phyloP scores from a whole-genome alignment of 1,140 invertebrate genomes.

The Eumeta japonica region DNA sequence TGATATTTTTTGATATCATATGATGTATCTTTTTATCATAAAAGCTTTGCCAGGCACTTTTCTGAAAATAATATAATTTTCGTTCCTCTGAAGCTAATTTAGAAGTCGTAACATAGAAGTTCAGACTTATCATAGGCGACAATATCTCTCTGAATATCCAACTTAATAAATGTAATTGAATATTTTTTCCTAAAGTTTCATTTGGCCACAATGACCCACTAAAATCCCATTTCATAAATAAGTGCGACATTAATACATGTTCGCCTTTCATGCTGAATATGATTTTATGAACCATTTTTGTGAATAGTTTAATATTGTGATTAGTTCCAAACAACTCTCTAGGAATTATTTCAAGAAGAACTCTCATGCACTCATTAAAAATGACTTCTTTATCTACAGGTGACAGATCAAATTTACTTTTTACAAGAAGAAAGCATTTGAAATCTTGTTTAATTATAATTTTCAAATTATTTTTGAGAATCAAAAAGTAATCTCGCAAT shows the following conservation, averaged over 20 bases:
- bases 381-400: slow-evolving; percentile 27
- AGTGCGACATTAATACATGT: slow-evolving; percentile 23
- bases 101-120: slow-evolving; percentile 49
- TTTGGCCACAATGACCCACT: no score
- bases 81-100: slow-evolving; percentile 47
- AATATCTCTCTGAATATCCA: slow-evolving; percentile 43
- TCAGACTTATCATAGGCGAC: slow-evolving; percentile 39
- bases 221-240: slow-evolving; percentile 38
- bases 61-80: slow-evolving; percentile 48
- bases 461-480: slow-evolving; percentile 26
- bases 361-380: slow-evolving; percentile 18
- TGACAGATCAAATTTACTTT: slow-evolving; percentile 6
- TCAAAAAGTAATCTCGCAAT: slow-evolving; percentile 17
- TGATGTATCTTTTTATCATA: slow-evolving; percentile 38
- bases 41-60: slow-evolving; percentile 47
- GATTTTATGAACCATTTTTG: slow-evolving; percentile 25
- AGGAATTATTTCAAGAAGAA: slow-evolving; percentile 30
- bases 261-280: slow-evolving; percentile 44
- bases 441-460: slow-evolving; percentile 27
- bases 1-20: slow-evolving; percentile 25
- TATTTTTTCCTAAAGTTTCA: slow-evolving; percentile 9
- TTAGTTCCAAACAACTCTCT: slow-evolving; percentile 30
- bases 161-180: slow-evolving; percentile 24
- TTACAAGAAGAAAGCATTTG: slow-evolving; percentile 25
- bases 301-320: slow-evolving; percentile 41